These are phyloP conservation scores for Schizotus pectinicornis DNA, from an alignment of 2,888 invertebrate genomes.

Conservation along the genomic window DNA sequence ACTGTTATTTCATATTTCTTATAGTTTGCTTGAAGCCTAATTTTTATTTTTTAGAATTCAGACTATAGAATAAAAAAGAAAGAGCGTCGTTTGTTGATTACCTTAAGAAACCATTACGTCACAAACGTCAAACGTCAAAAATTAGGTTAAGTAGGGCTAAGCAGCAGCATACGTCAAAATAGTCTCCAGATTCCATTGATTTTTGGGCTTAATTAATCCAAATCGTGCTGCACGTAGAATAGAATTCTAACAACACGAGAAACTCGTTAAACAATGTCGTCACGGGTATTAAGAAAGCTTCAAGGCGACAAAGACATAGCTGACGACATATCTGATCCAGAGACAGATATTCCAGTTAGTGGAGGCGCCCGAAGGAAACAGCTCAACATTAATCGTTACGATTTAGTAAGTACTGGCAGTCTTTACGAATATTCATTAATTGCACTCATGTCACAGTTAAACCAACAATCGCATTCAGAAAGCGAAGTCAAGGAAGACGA, in stretches of 20 bases:
- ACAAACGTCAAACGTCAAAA: background rate
- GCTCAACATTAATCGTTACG: constrained; percentile 71
- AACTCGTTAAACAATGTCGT: constrained; percentile 63
- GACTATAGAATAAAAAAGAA: background rate
- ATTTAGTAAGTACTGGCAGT: constrained; percentile 64
- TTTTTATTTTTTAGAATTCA: too few species aligned
- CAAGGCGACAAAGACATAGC: constrained; percentile 65
- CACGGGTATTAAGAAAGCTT: constrained; percentile 69
- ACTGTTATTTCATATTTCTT: too few species aligned
- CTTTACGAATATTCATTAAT: constrained; percentile 5
- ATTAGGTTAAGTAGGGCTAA: background rate
- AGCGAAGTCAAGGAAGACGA: constrained; percentile 75
- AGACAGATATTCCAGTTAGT: constrained; percentile 61
- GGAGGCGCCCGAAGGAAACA: constrained; percentile 64
- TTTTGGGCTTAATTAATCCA: too few species aligned
- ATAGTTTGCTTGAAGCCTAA: too few species aligned
- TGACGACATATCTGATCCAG: constrained; percentile 62
- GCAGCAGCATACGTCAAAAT: too few species aligned
- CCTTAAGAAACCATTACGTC: too few species aligned
- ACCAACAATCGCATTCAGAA: constrained; percentile 71
- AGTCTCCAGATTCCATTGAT: too few species aligned
- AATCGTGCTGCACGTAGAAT: too few species aligned
- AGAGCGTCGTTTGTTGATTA: background rate
- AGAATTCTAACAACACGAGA: too few species aligned
- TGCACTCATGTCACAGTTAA: constrained; percentile 59